Evolutionary conservation across 2,888 invertebrate genomes (phyloP).

Genomic region (Harmothoe impar): DNA sequence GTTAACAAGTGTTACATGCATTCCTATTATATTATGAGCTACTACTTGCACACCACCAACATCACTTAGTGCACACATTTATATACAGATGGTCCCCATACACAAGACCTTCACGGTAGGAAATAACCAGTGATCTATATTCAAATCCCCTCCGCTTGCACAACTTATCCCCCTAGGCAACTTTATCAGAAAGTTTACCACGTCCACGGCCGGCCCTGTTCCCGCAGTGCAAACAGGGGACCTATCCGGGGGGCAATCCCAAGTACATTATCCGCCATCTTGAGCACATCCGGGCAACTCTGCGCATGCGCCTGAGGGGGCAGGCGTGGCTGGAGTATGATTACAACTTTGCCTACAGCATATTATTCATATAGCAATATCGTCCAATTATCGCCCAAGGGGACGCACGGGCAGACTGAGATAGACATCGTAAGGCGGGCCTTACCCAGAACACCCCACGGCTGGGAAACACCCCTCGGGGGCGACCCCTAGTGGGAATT

Average conservation of each 20-base stretch:
- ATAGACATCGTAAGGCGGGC: conserved; percentile 32
- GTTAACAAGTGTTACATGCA: too few species aligned
- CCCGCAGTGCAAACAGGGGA: neutral
- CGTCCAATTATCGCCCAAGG: conserved; percentile 55
- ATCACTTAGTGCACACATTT: too few species aligned
- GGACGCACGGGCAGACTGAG: neutral
- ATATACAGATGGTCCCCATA: too few species aligned
- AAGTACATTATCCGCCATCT: conserved; percentile 42
- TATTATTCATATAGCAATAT: conserved; percentile 59
- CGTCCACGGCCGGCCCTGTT: neutral
- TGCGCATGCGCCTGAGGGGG: neutral
- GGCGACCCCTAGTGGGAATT: conserved; percentile 46
- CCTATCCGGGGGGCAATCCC: neutral
- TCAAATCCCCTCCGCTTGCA: neutral
- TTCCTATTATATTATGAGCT: too few species aligned
- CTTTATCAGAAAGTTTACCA: conserved; percentile 8
- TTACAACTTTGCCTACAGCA: conserved; percentile 37
- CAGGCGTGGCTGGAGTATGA: conserved; percentile 5
- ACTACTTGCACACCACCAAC: too few species aligned
- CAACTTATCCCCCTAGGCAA: neutral
- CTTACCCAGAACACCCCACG: conserved; percentile 4
- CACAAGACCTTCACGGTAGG: too few species aligned
- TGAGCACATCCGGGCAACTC: conserved; percentile 25
- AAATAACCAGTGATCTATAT: too few species aligned
- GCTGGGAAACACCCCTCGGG: conserved; percentile 6